Conservation (phyloP, 2,888 invertebrate genomes). For the Polia nebulosa region DNA sequence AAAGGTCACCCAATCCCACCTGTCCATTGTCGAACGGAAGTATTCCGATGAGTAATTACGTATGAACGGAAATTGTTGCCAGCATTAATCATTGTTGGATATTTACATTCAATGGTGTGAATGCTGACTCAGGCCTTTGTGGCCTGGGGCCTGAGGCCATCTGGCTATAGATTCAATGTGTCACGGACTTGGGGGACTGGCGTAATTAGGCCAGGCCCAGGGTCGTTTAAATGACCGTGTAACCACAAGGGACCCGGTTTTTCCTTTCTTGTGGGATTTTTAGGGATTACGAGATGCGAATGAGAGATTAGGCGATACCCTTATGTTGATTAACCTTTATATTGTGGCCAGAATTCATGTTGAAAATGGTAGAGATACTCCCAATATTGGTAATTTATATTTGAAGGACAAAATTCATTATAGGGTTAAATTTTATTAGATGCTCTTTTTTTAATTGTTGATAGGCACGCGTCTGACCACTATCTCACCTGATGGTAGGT, state of each 20-base stretch:
- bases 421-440: too few relatives aligned
- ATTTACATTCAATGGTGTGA: constrained; percentile 66
- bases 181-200: constrained; percentile 12
- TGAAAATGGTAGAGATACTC: neutral
- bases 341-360: neutral
- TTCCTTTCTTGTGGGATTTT: neutral
- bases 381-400: neutral
- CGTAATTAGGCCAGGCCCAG: constrained; percentile 23
- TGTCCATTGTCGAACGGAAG: constrained; percentile 62
- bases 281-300: constrained; percentile 3
- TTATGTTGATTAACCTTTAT: constrained; percentile 1
- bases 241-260: neutral
- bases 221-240: neutral
- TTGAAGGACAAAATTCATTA: too few relatives aligned
- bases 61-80: constrained; percentile 57
- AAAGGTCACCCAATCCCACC: constrained; percentile 51
- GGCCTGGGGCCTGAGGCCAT: constrained; percentile 4
- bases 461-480: too few relatives aligned
- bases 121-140: constrained; percentile 51
- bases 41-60: constrained; percentile 65
- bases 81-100: constrained; percentile 63
- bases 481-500: too few relatives aligned
- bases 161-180: constrained; percentile 11
- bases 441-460: too few relatives aligned
- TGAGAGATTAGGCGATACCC: neutral